These are phyloP conservation scores for Helleia helle DNA, from an alignment of 2,888 invertebrate species.

Conservation along the genomic window DNA sequence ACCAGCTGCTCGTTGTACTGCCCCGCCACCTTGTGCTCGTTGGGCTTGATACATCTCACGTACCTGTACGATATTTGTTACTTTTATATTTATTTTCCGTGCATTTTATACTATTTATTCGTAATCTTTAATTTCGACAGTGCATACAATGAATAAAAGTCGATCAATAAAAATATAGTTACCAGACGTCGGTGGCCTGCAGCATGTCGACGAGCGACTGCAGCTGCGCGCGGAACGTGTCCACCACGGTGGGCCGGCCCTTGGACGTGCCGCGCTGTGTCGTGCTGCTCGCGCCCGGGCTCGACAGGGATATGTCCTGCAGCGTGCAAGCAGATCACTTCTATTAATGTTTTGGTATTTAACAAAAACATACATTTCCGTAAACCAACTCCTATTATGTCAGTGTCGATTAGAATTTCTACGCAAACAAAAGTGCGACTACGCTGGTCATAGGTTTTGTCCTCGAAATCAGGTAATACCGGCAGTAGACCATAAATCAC, in stretches of 20 bases:
- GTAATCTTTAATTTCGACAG: no score
- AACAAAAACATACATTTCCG: no score
- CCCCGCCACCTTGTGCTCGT: constrained; percentile 86
- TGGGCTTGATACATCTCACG: constrained; percentile 94
- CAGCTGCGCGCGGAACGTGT: constrained; percentile 90
- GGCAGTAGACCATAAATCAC: no score
- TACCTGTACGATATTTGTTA: constrained; percentile 70
- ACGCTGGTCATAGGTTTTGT: no score
- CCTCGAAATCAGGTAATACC: no score
- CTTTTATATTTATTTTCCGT: neutral
- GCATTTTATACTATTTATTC: no score
- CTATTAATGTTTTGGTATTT: no score
- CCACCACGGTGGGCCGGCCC: constrained; percentile 90
- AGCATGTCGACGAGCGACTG: constrained; percentile 92
- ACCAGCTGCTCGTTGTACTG: constrained; percentile 87
- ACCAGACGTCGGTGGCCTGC: constrained; percentile 93
- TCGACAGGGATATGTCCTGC: constrained; percentile 36
- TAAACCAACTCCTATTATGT: no score
- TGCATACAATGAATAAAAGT: no score
- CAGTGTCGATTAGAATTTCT: no score
- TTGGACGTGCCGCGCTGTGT: constrained; percentile 90
- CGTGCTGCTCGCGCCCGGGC: constrained; percentile 59
- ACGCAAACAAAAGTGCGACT: no score
- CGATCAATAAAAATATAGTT: no score
- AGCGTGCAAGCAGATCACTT: neutral